Evolutionary conservation across 2,113 vertebrate genomes (phyloP).

Genomic region (Crocuta crocuta): DNA sequence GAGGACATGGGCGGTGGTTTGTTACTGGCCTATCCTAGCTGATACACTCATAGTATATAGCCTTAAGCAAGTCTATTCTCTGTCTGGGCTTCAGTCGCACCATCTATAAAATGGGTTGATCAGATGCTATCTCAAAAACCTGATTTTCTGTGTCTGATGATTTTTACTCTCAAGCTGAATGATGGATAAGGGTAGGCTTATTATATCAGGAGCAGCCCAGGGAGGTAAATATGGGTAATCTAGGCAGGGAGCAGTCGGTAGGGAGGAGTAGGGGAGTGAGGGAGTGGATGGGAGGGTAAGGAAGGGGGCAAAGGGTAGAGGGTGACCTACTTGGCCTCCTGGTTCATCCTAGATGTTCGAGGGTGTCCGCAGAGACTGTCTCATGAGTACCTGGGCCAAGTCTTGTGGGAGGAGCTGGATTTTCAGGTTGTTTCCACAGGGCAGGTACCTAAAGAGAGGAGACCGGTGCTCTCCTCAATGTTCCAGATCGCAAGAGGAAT

Average conservation of each 20-base stretch:
- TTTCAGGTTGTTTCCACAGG: neutral
- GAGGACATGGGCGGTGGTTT: neutral
- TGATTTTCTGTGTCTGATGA: neutral
- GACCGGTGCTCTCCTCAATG: neutral
- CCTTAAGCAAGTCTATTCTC: neutral
- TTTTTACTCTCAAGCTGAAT: neutral
- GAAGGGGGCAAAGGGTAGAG: neutral
- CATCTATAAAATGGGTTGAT: neutral
- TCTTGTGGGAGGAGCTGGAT: neutral
- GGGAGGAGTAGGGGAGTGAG: neutral
- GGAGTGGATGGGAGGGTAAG: neutral
- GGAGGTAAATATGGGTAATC: neutral
- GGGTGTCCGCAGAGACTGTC: neutral
- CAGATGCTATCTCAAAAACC: neutral
- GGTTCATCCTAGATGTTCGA: conserved; percentile 19
- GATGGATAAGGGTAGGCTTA: neutral
- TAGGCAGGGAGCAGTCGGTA: neutral
- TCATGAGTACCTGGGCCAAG: neutral
- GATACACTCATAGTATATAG: neutral
- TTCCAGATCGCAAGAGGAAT: neutral
- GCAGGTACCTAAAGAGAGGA: neutral
- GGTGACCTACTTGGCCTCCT: conserved; percentile 51
- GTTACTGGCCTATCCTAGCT: neutral
- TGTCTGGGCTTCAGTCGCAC: neutral
- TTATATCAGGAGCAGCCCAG: neutral